Conservation (phyloP, 2,113 vertebrate genomes). For the Pteruthius melanotis region DNA sequence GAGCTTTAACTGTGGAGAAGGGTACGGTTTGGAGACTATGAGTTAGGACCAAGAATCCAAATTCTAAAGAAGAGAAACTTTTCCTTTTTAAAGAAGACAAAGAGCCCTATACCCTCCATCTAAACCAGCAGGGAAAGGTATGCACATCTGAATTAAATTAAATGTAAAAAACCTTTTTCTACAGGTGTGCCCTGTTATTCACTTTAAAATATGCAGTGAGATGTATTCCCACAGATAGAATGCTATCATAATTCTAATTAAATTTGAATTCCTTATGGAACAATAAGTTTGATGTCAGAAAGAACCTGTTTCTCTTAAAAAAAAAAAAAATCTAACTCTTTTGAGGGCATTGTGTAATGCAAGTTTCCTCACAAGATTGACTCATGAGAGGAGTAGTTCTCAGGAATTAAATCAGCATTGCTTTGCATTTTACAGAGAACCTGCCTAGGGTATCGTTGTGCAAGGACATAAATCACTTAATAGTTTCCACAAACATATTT, state of each 20-base stretch:
- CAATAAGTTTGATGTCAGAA: not conserved
- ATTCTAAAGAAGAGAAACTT: not conserved
- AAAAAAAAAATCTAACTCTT: not conserved
- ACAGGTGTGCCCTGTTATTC: not conserved
- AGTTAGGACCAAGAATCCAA: not conserved
- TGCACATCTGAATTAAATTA: constrained; percentile 5
- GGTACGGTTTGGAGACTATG: not conserved
- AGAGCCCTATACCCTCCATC: not conserved
- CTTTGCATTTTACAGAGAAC: not conserved
- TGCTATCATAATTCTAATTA: constrained; percentile 37
- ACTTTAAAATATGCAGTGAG: constrained; percentile 44
- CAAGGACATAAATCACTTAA: not conserved
- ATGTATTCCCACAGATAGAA: constrained; percentile 5
- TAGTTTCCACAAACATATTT: constrained; percentile 1
- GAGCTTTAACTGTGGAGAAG: not conserved
- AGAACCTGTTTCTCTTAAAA: constrained; percentile 4
- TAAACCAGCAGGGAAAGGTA: not conserved
- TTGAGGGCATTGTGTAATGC: not conserved
- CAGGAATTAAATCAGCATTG: not conserved
- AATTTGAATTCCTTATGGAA: constrained; percentile 36
- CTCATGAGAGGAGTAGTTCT: not conserved
- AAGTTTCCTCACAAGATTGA: not conserved
- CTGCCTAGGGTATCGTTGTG: not conserved
- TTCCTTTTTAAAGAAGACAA: not conserved
- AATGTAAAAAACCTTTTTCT: constrained; percentile 14